Base-by-base conservation (phyloP, 2,113 vertebrate species). In the Thunnus thynnus region DNA sequence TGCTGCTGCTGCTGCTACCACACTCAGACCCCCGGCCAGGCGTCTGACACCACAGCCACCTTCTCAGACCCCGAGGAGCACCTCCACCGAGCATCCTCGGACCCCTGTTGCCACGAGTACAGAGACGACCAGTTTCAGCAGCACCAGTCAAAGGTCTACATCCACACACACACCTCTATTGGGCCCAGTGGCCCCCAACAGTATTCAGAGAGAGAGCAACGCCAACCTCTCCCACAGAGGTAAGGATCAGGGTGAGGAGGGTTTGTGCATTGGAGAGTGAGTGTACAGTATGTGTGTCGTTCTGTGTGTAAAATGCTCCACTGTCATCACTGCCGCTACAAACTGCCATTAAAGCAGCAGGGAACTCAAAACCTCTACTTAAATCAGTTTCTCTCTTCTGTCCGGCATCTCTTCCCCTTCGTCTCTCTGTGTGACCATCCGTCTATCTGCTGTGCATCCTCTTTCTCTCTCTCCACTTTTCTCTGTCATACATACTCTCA, bases 141-240 rank as follows among this genome's bases (percentile, higher is more conserved):
- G 85, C 72, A 87, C 90, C 32, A 91, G 76, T 8, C 89, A 76
- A 90, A 64, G 13, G 0, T 86, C 69, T 27, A 89, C 93, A 55
- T 3, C 94, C 91, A 78, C 91, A 51, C 88, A 79, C 79, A 91
- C 90, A 0, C 87, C 91, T 5, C 30, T 88, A 13, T 13, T 92
- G 47, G 68, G 72, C 52, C 83, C 91, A 0, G 41, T 76, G 66
- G 83, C 77, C 12, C 91, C 93, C 9, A 94, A 94, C 83, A 90
- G 92, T 68, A 92, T 95, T 67, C 96, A 96, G 75, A 96, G 95
- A 25, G 95, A 96, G 78, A 96, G 86, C 84, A 93, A 97, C 80
- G 96, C 89, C 90, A 99, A 97, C 91, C 95, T 98, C 54, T 98
- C 97, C 41, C 97, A 98, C 86, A 96, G 96, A 89, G 97, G 98